Conservation (phyloP, 2,888 invertebrate genomes). For the Onthophagus sagittarius region DNA sequence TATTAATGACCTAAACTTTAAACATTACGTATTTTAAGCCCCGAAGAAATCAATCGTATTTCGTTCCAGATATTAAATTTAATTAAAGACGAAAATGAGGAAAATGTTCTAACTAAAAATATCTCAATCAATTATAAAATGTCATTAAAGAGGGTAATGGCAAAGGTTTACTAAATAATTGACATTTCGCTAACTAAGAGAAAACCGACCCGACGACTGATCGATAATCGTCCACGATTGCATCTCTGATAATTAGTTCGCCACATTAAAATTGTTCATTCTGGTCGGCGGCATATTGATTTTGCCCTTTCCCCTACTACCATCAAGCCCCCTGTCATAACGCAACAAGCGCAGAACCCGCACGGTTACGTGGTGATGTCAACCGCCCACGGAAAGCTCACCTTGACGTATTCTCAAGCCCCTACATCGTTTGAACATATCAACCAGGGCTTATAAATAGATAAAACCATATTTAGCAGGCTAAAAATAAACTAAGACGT, state of each 20-base stretch:
- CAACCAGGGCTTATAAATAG: neutral
- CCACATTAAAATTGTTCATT: slow-evolving; percentile 21
- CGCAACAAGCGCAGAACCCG: neutral
- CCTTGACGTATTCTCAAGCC: neutral
- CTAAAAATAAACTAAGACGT: neutral
- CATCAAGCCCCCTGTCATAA: neutral
- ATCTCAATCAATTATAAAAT: neutral
- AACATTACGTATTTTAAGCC: too few species aligned
- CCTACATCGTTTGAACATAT: neutral
- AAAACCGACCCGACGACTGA: neutral
- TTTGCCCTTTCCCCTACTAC: slow-evolving; percentile 18
- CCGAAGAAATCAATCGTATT: neutral
- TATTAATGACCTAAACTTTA: too few species aligned
- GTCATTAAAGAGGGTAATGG: neutral
- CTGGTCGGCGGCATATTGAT: slow-evolving; percentile 25
- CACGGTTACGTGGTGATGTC: neutral
- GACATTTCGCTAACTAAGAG: neutral
- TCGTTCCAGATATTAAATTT: neutral
- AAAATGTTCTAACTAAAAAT: neutral
- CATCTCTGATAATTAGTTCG: slow-evolving; percentile 17
- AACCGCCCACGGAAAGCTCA: neutral
- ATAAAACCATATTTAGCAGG: neutral
- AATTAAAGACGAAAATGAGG: neutral
- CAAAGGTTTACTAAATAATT: neutral
- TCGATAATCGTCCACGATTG: slow-evolving; percentile 8